Evolutionary conservation across 2,797 vertebrate species (phyloP).

Genomic region (Gouania willdenowi): DNA sequence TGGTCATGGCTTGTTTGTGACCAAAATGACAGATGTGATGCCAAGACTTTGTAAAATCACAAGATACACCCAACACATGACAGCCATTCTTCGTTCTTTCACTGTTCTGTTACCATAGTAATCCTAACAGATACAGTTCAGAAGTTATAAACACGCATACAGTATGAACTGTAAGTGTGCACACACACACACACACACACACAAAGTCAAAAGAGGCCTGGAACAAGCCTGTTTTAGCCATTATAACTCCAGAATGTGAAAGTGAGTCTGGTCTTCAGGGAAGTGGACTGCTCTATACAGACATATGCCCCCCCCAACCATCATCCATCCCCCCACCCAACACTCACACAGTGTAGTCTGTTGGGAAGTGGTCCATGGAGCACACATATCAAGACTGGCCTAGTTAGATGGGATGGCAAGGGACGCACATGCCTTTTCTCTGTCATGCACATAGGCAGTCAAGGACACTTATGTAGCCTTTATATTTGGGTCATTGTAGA

Average conservation of each 20-base stretch:
- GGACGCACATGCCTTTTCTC: constrained; percentile 31
- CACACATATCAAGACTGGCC: constrained; percentile 71
- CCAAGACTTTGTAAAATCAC: no score
- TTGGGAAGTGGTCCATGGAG: constrained; percentile 62
- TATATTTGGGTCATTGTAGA: constrained; percentile 58
- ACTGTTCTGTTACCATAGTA: no score
- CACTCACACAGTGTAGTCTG: constrained; percentile 48
- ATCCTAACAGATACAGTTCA: constrained; percentile 14
- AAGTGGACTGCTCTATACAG: constrained; percentile 59
- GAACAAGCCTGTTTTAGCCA: constrained; percentile 64
- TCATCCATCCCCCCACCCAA: constrained; percentile 25
- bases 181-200: constrained; percentile 11
- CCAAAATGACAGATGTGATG: no score
- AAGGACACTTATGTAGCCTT: constrained; percentile 62
- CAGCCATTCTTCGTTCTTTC: no score
- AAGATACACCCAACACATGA: no score
- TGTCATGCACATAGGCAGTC: constrained; percentile 39
- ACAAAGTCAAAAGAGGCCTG: constrained; percentile 36
- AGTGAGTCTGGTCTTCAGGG: constrained; percentile 71
- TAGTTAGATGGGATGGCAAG: constrained; percentile 70
- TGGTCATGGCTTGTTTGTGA: no score
- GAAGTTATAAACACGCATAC: constrained; percentile 31
- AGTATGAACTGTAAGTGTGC: constrained; percentile 5
- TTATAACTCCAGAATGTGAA: constrained; percentile 61
- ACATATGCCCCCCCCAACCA: constrained; percentile 11